Evolutionary conservation across 2,113 vertebrate genomes (phyloP).

Genomic region (Nyctereutes procyonoides): DNA sequence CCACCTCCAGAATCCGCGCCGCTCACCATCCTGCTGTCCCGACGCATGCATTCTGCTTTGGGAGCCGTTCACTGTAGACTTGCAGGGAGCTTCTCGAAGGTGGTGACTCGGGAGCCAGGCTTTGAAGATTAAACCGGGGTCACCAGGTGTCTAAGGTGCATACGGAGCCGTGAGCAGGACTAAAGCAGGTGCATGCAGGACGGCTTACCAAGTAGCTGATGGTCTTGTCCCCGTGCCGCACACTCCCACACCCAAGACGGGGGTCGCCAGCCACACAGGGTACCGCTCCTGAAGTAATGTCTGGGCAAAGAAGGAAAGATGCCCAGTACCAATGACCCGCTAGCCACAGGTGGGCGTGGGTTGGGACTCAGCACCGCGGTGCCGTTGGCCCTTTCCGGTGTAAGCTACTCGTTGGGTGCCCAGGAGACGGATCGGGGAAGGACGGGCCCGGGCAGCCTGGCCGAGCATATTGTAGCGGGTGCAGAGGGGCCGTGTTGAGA

Average conservation of each 20-base stretch:
- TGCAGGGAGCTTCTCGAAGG: background rate
- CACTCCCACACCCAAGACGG: background rate
- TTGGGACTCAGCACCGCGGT: background rate
- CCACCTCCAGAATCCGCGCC: background rate
- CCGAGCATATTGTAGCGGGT: background rate
- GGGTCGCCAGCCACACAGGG: background rate
- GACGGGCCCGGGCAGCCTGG: background rate
- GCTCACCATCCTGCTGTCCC: background rate
- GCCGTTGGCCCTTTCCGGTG: background rate
- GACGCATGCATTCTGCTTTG: background rate
- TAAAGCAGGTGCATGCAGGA: background rate
- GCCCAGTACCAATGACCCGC: no score
- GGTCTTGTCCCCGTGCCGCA: background rate
- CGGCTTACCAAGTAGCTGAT: background rate
- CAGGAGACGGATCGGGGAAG: background rate
- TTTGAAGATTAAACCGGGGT: background rate
- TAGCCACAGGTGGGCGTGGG: no score
- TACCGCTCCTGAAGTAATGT: background rate
- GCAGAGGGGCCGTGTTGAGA: background rate
- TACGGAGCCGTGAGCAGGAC: background rate
- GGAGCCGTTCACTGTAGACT: background rate
- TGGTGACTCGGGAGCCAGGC: background rate
- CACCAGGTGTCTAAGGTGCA: background rate
- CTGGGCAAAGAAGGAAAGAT: background rate
- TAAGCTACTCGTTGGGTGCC: background rate